Base-by-base conservation (phyloP, 2,797 vertebrate genomes). In the Bufotes viridis region DNA sequence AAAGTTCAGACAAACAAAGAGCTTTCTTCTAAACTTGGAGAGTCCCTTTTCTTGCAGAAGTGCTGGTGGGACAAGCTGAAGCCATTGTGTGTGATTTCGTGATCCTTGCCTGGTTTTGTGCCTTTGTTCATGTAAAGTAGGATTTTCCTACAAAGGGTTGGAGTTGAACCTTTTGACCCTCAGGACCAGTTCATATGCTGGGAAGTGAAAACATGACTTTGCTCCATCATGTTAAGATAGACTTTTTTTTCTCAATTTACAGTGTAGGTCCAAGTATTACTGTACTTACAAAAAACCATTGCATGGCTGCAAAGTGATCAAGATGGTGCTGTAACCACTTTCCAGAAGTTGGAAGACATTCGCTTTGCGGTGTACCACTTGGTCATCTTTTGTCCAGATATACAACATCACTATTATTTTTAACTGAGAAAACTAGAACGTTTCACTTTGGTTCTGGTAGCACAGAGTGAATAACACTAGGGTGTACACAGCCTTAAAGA, bases 161-260 rank as follows among this genome's bases (percentile, higher is more conserved):
- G 34, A 93, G 93, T 92, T 93, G 93, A 94, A 94, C 95, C 94
- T 94, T 94, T 95, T 96, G 94, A 95, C 93, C 94, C 94, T 90
- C 87, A 29, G 82, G 92, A 93, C 93, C 93, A 94, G 94, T 94
- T 93, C 91, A 92, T 87, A 87, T 82, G 0, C 22, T 91, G 93
- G 93, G 87, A 92, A 92, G 91, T 81, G 24, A 87, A 83, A 57
- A 82, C 87, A 84, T 61, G 29, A 81, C 80, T 65, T 87, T 70
- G 26, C 42, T 67, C 26, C 11, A 53, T 55, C 49, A 69, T 18
- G 7, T 70, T 67, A 22, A 58, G 34, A 20, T 6, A 9, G 42
- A 49, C 14, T 69, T 20, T 65, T 65, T 82, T 9, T 51, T 20
- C 14, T n/a, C 11, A n/a, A 1, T 12, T 7, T 82, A 53, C 20